These are phyloP conservation scores for Drosophila lacteicornis DNA, from an alignment of 1,140 invertebrate species.

Conservation along the genomic window DNA sequence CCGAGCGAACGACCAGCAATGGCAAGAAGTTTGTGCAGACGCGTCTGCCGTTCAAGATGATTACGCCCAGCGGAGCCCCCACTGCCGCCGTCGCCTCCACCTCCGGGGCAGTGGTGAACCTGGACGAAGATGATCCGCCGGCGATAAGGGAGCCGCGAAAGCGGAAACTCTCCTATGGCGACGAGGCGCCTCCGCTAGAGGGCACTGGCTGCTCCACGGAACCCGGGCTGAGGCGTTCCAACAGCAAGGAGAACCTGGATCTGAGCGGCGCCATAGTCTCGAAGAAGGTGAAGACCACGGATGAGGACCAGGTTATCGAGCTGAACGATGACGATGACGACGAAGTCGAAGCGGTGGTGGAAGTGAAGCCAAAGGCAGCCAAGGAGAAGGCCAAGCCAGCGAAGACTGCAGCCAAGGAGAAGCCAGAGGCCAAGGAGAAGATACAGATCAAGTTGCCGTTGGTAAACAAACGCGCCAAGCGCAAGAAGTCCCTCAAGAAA, in stretches of 20 bases:
- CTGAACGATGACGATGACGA: constrained; percentile 49
- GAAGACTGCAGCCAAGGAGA: neutral
- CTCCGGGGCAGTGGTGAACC: neutral
- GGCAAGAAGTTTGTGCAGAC: constrained; percentile 84
- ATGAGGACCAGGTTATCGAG: constrained; percentile 45
- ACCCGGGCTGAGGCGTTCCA: constrained; percentile 39
- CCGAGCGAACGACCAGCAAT: constrained; percentile 55
- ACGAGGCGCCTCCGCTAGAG: constrained; percentile 24
- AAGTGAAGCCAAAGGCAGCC: neutral
- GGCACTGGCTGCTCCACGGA: constrained; percentile 56
- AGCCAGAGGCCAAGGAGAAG: constrained; percentile 17
- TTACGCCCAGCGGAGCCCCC: constrained; percentile 45
- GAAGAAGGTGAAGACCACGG: constrained; percentile 56
- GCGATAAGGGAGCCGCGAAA: constrained; percentile 56
- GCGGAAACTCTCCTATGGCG: constrained; percentile 68
- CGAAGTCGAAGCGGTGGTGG: neutral
- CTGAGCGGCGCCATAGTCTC: constrained; percentile 9
- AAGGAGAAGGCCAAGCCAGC: neutral
- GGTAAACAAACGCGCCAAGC: constrained; percentile 66
- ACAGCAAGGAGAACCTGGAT: constrained; percentile 70
- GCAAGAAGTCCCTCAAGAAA: constrained; percentile 58
- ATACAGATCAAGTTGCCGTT: constrained; percentile 77
- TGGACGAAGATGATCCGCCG: constrained; percentile 15
- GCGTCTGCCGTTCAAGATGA: constrained; percentile 81
- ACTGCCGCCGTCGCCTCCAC: neutral